Percentiles rank a stretch among this genome's conserved stretches.
phyloP scores from a whole-genome alignment of 2,797 vertebrate genomes.

The Channa striata region DNA sequence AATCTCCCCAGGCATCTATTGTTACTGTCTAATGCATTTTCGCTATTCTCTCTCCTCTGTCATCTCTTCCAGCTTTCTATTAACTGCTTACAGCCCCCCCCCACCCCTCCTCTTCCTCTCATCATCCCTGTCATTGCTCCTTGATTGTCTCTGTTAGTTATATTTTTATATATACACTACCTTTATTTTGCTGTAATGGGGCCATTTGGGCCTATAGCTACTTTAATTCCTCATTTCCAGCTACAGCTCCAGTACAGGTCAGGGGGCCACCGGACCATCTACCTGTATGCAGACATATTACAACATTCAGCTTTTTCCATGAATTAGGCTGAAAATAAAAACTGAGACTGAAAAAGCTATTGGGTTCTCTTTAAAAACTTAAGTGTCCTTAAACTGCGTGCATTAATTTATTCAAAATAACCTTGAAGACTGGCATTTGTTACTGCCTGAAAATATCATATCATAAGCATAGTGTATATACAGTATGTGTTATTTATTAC shows the following conservation, averaged over 20 bases:
- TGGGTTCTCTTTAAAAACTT: too few species aligned
- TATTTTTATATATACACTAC: slow-evolving; percentile 46
- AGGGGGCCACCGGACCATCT: slow-evolving; percentile 5
- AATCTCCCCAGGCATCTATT: slow-evolving; percentile 43
- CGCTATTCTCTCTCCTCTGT: slow-evolving; percentile 2
- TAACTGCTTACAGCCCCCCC: slow-evolving; percentile 24
- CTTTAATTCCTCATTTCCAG: slow-evolving; percentile 44
- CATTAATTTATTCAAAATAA: too few species aligned
- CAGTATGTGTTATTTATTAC: too few species aligned
- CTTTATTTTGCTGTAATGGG: slow-evolving; percentile 36
- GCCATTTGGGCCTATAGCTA: slow-evolving; percentile 11
- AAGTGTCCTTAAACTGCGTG: too few species aligned
- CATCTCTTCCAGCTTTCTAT: slow-evolving; percentile 12
- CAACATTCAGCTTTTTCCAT: background rate
- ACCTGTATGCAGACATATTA: slow-evolving; percentile 11
- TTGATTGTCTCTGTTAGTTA: slow-evolving; percentile 48
- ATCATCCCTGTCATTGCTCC: slow-evolving; percentile 32
- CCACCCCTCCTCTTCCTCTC: slow-evolving; percentile 11
- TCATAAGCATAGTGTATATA: too few species aligned
- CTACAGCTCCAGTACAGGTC: background rate
- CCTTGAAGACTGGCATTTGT: too few species aligned
- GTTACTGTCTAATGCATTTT: slow-evolving; percentile 36
- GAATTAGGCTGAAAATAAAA: too few species aligned
- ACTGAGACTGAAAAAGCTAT: too few species aligned
- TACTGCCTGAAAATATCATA: too few species aligned